These are phyloP conservation scores for Argyresthia albistria DNA, from an alignment of 2,888 invertebrate species.

Conservation along the genomic window DNA sequence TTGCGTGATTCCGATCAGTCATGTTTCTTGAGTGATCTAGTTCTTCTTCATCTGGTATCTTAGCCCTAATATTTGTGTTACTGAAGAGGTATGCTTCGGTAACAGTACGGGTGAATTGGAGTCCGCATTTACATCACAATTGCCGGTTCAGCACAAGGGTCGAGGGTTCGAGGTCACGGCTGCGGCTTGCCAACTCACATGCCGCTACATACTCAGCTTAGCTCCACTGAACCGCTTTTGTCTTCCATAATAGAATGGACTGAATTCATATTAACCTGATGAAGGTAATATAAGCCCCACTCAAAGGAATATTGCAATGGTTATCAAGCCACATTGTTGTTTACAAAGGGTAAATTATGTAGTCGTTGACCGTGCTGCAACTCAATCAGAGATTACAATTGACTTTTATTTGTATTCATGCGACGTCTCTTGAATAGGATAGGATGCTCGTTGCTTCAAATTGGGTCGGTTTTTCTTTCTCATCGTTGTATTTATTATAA, in stretches of 20 bases:
- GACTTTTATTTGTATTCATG: neutral
- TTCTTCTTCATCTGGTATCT: neutral
- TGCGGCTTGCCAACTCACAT: slow-evolving; percentile 18
- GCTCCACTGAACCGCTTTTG: slow-evolving; percentile 22
- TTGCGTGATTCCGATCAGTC: neutral
- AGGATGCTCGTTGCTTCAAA: neutral
- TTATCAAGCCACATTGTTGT: no score
- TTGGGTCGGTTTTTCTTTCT: neutral
- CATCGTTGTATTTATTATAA: neutral
- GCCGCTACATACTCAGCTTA: slow-evolving; percentile 22
- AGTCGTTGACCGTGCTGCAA: neutral
- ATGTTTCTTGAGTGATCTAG: neutral
- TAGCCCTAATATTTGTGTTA: neutral
- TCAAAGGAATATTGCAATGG: no score
- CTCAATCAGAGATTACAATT: neutral
- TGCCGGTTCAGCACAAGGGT: slow-evolving; percentile 54
- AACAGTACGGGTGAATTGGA: slow-evolving; percentile 37
- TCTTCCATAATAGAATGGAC: slow-evolving; percentile 5
- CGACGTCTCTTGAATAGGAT: neutral
- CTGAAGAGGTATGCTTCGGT: slow-evolving; percentile 18
- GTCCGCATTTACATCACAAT: slow-evolving; percentile 59
- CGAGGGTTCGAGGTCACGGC: slow-evolving; percentile 56
- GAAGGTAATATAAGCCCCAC: neutral
- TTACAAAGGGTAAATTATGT: no score
- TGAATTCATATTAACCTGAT: slow-evolving; percentile 8